phyloP scores from a whole-genome alignment of 2,797 vertebrate species.

The Thunnus albacares region DNA sequence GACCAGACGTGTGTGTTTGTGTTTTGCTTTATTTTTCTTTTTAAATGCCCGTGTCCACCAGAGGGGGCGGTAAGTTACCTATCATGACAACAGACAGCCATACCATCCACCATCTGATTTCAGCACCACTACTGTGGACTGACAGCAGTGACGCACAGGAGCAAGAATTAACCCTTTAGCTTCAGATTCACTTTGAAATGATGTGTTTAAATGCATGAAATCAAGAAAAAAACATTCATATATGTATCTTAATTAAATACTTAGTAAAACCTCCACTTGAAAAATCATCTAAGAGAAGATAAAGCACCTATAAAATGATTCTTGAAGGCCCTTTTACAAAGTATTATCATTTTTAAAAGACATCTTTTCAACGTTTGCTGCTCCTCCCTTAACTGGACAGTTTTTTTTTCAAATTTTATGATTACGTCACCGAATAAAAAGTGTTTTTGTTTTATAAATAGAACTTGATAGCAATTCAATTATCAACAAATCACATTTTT shows the following conservation, averaged over 20 bases:
- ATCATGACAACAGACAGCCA: slow-evolving; percentile 20
- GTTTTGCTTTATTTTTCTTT: background rate
- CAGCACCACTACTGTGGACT: slow-evolving; percentile 77
- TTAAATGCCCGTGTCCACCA: slow-evolving; percentile 52
- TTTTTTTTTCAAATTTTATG: background rate
- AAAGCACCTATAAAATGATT: background rate
- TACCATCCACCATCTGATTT: slow-evolving; percentile 52
- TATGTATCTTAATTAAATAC: background rate
- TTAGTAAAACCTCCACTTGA: background rate
- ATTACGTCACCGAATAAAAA: accelerated
- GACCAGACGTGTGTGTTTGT: background rate
- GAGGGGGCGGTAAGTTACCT: slow-evolving; percentile 70
- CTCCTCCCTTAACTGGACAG: accelerated
- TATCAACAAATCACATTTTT: background rate
- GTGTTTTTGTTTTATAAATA: background rate
- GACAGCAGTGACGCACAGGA: slow-evolving; percentile 23
- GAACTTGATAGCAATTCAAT: background rate
- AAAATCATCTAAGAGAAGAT: accelerated
- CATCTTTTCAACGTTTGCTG: background rate
- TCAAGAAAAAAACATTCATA: background rate
- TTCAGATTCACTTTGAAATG: slow-evolving; percentile 42
- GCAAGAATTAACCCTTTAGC: slow-evolving; percentile 77
- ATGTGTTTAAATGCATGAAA: slow-evolving; percentile 31
- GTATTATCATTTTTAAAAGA: background rate
- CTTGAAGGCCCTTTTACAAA: background rate